Conservation (phyloP, 2,113 vertebrate genomes). For the Corythornis madagascariensis region DNA sequence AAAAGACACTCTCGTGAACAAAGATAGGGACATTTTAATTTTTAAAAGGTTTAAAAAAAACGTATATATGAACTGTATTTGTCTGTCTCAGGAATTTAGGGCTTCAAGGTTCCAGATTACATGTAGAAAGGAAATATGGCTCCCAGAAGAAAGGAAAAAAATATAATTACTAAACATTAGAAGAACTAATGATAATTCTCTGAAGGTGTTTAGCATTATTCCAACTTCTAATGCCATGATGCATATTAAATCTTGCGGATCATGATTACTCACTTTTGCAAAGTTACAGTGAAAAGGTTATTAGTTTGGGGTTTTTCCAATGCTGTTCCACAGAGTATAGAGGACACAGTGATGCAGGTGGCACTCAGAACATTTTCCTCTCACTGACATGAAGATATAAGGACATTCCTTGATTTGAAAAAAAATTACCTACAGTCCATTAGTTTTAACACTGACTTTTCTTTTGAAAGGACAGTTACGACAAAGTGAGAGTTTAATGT, state of each 20-base stretch:
- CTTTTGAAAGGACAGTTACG: neutral
- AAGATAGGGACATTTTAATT: neutral
- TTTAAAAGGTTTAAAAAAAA: neutral
- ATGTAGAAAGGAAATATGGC: neutral
- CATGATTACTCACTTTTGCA: conserved; percentile 31
- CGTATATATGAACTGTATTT: neutral
- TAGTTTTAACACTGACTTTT: neutral
- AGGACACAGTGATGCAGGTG: conserved; percentile 42
- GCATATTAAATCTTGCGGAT: conserved; percentile 60
- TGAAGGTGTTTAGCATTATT: conserved; percentile 31
- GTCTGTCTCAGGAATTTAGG: neutral
- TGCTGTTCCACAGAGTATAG: neutral
- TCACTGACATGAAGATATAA: neutral
- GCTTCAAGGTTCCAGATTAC: neutral
- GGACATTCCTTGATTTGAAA: neutral
- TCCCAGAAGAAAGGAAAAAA: neutral
- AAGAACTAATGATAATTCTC: neutral
- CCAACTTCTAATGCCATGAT: conserved; percentile 22
- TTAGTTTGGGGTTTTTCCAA: neutral
- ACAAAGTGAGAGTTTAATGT: conserved; percentile 4
- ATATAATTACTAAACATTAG: neutral
- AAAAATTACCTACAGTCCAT: neutral
- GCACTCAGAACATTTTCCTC: conserved; percentile 16
- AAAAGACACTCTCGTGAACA: neutral
- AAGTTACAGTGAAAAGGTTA: conserved; percentile 37